Base-by-base conservation (phyloP, 2,888 invertebrate species). In the Deilephila elpenor region DNA sequence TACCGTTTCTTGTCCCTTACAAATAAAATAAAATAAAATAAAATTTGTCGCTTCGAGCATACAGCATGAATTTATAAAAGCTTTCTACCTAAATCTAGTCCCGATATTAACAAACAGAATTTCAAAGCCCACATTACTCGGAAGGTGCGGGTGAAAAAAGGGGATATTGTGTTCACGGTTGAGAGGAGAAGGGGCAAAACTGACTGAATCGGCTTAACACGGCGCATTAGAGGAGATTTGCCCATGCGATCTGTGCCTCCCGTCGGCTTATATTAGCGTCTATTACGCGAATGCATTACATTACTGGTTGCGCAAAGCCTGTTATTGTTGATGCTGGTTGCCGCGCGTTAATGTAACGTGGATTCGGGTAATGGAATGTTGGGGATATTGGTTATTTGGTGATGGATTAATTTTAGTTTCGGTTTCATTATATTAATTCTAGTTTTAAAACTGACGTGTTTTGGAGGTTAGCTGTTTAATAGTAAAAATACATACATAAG, bases 181-280 rank as follows among this genome's bases (percentile, higher is more conserved):
- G 51, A 25, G 51, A 25, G 67, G 44, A 67, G 51, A 44, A 1
- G 67, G 62, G 72, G 72, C 53, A 61, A 72, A 51, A 51, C 32
- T 60, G 61, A 51, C n/a, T 60, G 61, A 72, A 72, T 62, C 72
- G 62, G 62, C 62, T 72, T 72, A 72, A 64, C 62, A 25, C 62
- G 62, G 32, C 56, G 72, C 51, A 72, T 72, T 62, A 72, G 56
- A 32, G 62, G 62, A 53, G 62, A 62, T 72, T 64, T 14, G 32
- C 53, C 53, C 53, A 64, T 56, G 53, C 60, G 61, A 61, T 51
- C 61, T 44, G 29, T n/a, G 61, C 67, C 67, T 51, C 44, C 1
- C 37, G 64, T 44, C 51, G 67, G 51, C 14, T 67, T 51, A 44
- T 51, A 37, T 64, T 44, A 64, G 37, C n/a, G 51, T 51, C 67